Base-by-base conservation (phyloP, 1,140 invertebrate species). In the Patella vulgata region DNA sequence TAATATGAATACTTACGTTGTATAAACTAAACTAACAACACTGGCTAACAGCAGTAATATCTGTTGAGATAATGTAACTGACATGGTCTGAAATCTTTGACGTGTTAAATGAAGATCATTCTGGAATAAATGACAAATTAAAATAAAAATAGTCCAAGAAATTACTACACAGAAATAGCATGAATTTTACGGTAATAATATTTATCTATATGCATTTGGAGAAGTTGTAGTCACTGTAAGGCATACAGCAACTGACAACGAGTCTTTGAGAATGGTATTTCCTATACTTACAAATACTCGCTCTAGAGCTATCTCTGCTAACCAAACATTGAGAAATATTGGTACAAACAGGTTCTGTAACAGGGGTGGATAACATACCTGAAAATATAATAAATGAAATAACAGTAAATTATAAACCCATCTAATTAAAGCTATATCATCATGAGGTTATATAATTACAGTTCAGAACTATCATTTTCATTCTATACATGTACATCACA, bases 231-330 rank as follows among this genome's bases (percentile, higher is more conserved):
- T 55, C 31, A 46, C 47, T 27, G 48, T 39, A 25, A 54, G 51
- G 12, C 56, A 19, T 9, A 64, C 51, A 14, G 36, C 31, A 19
- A 47, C 31, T 42, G 31, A 17, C 4, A 30, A 39, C 54, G 40
- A n/a, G 52, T 40, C 9, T 52, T 14, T 31, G 39, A 25, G 4
- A 12, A n/a, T n/a, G n/a, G n/a, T n/a, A n/a, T n/a, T n/a, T n/a
- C n/a, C n/a, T n/a, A 36, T 21, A 95, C 94, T 94, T 88, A 96
- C 95, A 88, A 98, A 95, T 93, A 98, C 95, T 85, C 96, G 96
- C 84, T 97, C 93, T 70, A 98, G 87, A 23, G 95, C 94, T 76
- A 93, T 90, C 83, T 97, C 97, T 39, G 96, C 96, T 74, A 98
- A 87, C 96, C 96, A 98, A 85, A 95, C 98, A 82, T 98, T 98